Evolutionary conservation across 2,113 vertebrate genomes (phyloP).

Genomic region (Melanerpes aurifrons): DNA sequence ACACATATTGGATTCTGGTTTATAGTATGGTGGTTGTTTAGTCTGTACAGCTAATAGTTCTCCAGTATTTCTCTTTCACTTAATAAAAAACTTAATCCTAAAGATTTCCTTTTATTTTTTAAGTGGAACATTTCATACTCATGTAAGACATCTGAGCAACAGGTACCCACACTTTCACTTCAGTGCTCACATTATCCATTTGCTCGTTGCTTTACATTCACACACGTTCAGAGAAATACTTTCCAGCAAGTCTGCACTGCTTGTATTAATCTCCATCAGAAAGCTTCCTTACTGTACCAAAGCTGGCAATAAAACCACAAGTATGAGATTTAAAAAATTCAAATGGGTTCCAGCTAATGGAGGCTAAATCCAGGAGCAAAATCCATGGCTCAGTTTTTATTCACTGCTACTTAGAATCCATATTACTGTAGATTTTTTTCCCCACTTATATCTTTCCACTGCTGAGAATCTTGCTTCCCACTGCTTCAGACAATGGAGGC

Average conservation of each 20-base stretch:
- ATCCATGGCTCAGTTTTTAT: not conserved
- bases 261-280: not conserved
- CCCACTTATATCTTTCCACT: not conserved
- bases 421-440: not conserved
- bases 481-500: constrained; percentile 54
- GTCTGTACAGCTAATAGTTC: constrained; percentile 42
- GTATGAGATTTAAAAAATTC: constrained; percentile 1
- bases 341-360: not conserved
- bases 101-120: constrained; percentile 46
- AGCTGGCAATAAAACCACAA: constrained; percentile 15
- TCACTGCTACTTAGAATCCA: constrained; percentile 24
- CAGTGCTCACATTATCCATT: not conserved
- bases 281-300: not conserved
- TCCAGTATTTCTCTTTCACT: constrained; percentile 44
- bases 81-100: constrained; percentile 45
- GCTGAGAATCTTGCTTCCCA: constrained; percentile 37
- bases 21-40: constrained; percentile 42
- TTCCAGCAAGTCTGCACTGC: not conserved
- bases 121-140: constrained; percentile 1
- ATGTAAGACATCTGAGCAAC: not conserved
- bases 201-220: constrained; percentile 6
- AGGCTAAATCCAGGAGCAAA: constrained; percentile 24
- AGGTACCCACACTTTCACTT: constrained; percentile 5
- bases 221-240: not conserved
- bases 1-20: constrained; percentile 43